A percentile compares a stretch with the other conserved stretches of the same genome.
Conservation (phyloP, 2,797 vertebrate species). For the Rhinogobio ventralis region DNA sequence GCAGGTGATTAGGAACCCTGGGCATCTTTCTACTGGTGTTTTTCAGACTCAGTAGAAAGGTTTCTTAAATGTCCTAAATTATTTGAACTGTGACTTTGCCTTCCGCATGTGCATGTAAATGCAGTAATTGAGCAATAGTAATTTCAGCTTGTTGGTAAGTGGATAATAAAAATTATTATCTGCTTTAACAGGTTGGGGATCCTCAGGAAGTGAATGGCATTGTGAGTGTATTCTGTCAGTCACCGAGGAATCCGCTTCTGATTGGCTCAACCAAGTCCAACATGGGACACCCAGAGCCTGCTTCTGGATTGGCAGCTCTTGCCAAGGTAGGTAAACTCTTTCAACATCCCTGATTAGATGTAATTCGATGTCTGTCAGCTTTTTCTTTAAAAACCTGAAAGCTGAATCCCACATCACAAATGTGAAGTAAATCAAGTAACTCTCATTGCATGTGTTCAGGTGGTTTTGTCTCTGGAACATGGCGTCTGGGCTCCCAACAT, state of each 20-base stretch:
- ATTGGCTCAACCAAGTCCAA: slow-evolving; percentile 97
- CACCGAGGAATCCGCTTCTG: slow-evolving; percentile 82
- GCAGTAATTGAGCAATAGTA: neutral
- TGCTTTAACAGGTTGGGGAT: slow-evolving; percentile 87
- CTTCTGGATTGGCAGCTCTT: slow-evolving; percentile 90
- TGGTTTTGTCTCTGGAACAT: slow-evolving; percentile 89
- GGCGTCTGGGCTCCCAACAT: slow-evolving; percentile 95
- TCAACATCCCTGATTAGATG: neutral
- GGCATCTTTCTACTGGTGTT: too few species aligned
- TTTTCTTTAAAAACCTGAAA: neutral
- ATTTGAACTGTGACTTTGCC: neutral
- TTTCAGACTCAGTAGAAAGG: neutral
- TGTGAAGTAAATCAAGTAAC: neutral
- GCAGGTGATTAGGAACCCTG: too few species aligned
- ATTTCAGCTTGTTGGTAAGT: neutral
- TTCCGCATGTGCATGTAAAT: neutral
- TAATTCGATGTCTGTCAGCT: neutral
- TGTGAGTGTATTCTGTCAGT: slow-evolving; percentile 81
- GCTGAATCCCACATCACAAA: neutral
- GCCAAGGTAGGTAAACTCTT: slow-evolving; percentile 83
- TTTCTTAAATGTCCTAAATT: neutral
- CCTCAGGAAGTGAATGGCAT: slow-evolving; percentile 93
- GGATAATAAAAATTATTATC: neutral
- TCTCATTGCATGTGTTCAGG: slow-evolving; percentile 71
- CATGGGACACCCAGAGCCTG: slow-evolving; percentile 97